Evolutionary conservation across 2,888 invertebrate genomes (phyloP), one percentile per base, ranked within the genome.

Genomic region (Boloria euphrosyne): DNA sequence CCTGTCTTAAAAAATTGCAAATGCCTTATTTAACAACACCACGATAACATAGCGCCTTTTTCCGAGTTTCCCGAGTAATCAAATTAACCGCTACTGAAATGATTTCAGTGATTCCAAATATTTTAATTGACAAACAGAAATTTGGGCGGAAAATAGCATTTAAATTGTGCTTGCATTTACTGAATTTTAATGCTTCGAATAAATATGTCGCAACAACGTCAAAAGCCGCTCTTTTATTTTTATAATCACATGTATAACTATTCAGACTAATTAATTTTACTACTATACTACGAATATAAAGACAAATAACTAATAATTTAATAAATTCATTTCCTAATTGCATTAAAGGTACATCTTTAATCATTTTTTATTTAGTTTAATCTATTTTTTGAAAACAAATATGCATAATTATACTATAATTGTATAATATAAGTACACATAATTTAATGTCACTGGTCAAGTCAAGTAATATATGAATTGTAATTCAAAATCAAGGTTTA

Each of bases 51-150:
- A 74, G 75, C 76, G 76, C 81, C 78, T 83, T 81, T 82, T 80
- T 78, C 79, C 73, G 67, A 80, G 77, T 80, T 82, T 77, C 77
- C 78, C 74, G 81, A 78, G 74, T 83, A 86, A 86, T 84, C 80
- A 84, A 89, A 87, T 87, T 85, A 87, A 84, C 83, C 78, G 82
- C 83, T 76, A 82, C 84, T 79, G 86, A 85, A 90, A 90, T 90
- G 80, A 90, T 89, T 89, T 88, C 85, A 76, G 76, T 85, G 86
- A 86, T 89, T 87, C 85, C 83, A 89, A 90, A 88, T 90, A 89
- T 90, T 90, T 90, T 89, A 89, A 91, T 89, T 89, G 90, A 87
- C 90, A 90, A 90, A 90, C 90, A 90, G 89, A 88, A 86, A 89
- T 86, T 80, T 77, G 82, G 78, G 75, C 76, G 78, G 85, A 86